phyloP scores from a whole-genome alignment of 2,113 vertebrate genomes.

The Peromyscus leucopus region DNA sequence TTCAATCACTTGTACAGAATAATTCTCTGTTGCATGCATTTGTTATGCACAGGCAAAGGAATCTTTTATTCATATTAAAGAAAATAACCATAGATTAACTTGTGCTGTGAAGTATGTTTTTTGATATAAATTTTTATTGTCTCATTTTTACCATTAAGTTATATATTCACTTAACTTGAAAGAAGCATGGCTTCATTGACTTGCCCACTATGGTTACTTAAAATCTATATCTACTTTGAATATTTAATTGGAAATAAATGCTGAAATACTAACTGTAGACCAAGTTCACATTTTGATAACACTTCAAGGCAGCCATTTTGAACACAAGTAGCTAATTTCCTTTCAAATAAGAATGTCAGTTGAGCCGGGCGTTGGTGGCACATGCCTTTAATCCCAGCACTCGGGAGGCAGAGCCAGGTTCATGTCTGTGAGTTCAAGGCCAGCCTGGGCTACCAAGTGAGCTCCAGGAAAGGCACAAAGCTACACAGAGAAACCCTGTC shows the following conservation, averaged over 20 bases:
- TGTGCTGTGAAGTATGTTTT: neutral
- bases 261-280: neutral
- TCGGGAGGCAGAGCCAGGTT: too few relatives aligned
- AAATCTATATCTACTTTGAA: neutral
- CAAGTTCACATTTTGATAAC: neutral
- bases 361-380: too few relatives aligned
- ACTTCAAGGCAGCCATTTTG: neutral
- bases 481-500: too few relatives aligned
- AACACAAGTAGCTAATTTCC: neutral
- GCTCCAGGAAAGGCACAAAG: too few relatives aligned
- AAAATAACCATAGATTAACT: neutral
- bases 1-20: neutral
- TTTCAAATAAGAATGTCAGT: neutral
- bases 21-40: neutral
- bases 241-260: conserved; percentile 14
- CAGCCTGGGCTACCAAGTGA: too few relatives aligned
- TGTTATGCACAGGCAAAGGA: neutral
- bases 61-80: neutral
- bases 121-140: neutral
- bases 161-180: neutral
- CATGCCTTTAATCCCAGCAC: too few relatives aligned
- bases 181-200: neutral
- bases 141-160: neutral
- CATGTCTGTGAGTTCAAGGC: too few relatives aligned
- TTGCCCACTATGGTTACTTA: neutral